These are phyloP conservation scores for Melolontha melolontha DNA, from an alignment of 2,888 invertebrate species.

Conservation along the genomic window DNA sequence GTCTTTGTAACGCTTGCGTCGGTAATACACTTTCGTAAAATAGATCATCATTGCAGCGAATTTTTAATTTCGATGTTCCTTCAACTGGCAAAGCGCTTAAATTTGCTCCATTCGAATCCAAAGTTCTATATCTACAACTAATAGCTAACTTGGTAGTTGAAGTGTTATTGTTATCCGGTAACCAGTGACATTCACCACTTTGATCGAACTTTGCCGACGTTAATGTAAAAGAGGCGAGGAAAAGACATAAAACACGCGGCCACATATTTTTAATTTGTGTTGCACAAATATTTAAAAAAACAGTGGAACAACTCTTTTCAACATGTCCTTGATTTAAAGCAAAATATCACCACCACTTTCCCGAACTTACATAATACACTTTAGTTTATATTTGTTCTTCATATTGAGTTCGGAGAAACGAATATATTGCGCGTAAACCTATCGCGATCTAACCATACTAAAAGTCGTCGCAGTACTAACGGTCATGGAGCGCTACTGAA, in stretches of 20 bases:
- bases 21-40: constrained; percentile 83
- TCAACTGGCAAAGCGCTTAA: constrained; percentile 76
- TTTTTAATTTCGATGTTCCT: constrained; percentile 77
- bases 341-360: constrained; percentile 62
- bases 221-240: constrained; percentile 59
- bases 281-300: neutral
- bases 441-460: constrained; percentile 45
- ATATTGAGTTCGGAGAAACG: constrained; percentile 60
- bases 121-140: constrained; percentile 77
- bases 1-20: constrained; percentile 77
- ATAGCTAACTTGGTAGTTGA: constrained; percentile 68
- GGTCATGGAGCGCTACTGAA: constrained; percentile 57
- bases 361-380: constrained; percentile 52
- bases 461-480: constrained; percentile 59
- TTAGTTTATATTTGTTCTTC: constrained; percentile 21
- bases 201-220: constrained; percentile 63
- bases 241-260: constrained; percentile 64
- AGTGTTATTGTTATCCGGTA: constrained; percentile 66
- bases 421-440: constrained; percentile 26
- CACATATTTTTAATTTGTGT: constrained; percentile 62
- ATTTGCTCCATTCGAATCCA: constrained; percentile 78
- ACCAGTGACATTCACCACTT: constrained; percentile 65
- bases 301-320: constrained; percentile 51
- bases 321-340: constrained; percentile 28
- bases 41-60: constrained; percentile 83